phyloP scores from a whole-genome alignment of 2,113 vertebrate genomes.

The Notiomystis cincta region DNA sequence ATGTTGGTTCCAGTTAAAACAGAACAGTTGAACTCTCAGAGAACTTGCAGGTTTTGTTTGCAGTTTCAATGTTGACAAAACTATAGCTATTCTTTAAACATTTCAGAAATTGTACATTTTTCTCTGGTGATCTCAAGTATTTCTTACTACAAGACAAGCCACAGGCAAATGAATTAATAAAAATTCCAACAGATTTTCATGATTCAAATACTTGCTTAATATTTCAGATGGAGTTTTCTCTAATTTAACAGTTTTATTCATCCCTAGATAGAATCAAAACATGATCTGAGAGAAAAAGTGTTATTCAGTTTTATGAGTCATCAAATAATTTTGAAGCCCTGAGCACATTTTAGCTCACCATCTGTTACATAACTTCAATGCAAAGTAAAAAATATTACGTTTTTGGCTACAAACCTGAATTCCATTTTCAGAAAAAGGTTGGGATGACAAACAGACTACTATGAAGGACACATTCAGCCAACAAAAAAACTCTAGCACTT shows the following conservation, averaged over 20 bases:
- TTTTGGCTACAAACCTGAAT: constrained; percentile 55
- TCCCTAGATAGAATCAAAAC: constrained; percentile 30
- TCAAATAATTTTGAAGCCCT: neutral
- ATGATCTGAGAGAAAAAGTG: neutral
- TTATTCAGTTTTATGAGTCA: constrained; percentile 36
- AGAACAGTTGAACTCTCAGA: neutral
- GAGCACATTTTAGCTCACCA: neutral
- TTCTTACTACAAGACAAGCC: neutral
- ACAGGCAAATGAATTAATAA: neutral
- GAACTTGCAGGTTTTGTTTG: neutral
- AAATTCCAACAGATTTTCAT: neutral
- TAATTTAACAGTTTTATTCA: constrained; percentile 15
- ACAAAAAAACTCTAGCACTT: constrained; percentile 21
- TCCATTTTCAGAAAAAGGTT: constrained; percentile 36
- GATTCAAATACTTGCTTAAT: neutral
- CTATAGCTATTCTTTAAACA: neutral
- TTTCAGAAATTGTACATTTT: neutral
- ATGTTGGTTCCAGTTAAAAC: neutral
- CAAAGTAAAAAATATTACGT: constrained; percentile 26
- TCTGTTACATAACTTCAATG: constrained; percentile 45
- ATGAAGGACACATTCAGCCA: constrained; percentile 20
- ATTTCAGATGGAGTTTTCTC: neutral
- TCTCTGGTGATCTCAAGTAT: neutral
- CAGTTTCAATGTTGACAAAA: neutral
- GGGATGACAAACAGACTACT: constrained; percentile 62